A percentile compares a stretch with the other conserved stretches of the same genome.
These are phyloP conservation scores for Lagocephalus sceleratus DNA, from an alignment of 2,797 vertebrate species.

Conservation along the genomic window DNA sequence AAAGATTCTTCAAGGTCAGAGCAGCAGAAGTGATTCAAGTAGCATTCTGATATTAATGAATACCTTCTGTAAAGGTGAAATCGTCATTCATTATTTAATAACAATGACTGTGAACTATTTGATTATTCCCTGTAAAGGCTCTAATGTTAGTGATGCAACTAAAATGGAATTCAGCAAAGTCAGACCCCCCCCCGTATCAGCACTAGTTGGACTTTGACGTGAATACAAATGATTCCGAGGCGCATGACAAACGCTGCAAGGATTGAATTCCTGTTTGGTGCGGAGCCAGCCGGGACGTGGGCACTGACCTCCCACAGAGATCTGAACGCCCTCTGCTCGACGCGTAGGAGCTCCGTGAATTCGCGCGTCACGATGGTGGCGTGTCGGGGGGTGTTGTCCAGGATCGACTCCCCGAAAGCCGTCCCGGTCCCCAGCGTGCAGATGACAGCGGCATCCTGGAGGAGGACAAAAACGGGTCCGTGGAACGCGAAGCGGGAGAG, in stretches of 20 bases:
- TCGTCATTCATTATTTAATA: neutral
- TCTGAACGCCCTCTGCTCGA: constrained; percentile 94
- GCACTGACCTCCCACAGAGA: constrained; percentile 91
- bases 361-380: constrained; percentile 95
- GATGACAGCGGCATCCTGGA: constrained; percentile 92
- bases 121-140: neutral
- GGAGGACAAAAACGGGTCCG: constrained; percentile 27
- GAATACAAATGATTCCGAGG: neutral
- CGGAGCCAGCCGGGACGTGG: constrained; percentile 2
- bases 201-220: too few species aligned
- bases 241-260: constrained; percentile 6
- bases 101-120: too few species aligned
- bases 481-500: too few species aligned
- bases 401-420: constrained; percentile 95
- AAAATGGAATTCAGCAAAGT: neutral
- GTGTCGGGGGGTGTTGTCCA: constrained; percentile 95
- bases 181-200: too few species aligned
- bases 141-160: neutral
- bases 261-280: constrained; percentile 10
- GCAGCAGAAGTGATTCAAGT: neutral
- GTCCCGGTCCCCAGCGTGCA: constrained; percentile 93
- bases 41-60: neutral
- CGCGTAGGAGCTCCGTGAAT: constrained; percentile 89
- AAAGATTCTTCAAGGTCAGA: constrained; percentile 9
- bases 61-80: neutral